Base-by-base conservation (phyloP, 2,797 vertebrate genomes). In the Brachyrhaphis roseni region DNA sequence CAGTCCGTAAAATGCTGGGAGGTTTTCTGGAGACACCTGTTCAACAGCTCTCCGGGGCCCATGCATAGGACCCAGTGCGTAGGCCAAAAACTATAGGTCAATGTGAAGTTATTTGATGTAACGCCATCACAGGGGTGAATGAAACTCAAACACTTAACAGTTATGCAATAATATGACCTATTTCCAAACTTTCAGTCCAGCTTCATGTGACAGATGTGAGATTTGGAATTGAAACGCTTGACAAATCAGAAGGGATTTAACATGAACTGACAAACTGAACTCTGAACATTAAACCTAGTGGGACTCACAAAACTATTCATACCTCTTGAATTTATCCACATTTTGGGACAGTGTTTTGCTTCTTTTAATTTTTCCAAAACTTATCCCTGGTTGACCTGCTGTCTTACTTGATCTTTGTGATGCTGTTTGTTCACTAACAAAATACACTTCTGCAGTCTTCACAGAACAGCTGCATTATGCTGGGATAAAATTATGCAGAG, bases 21-120 rank as follows among this genome's bases (percentile, higher is more conserved):
- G 51, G 88, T 83, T 84, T 90, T 79, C 86, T 78, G 85, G 84
- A 91, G 85, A 85, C 90, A 89, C 91, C 88, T 93, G 88, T 79
- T 89, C 68, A 18, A 47, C 57, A 62, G 82, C 55, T 78, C 79
- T 79, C 81, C 1, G 49, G 81, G 84, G 80, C 74, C 78, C 80
- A 18, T 1, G 66, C 86, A 83, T 71, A 59, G 86, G 73, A 71
- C 83, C 74, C 36, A 76, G 59, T 76, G 70, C n/a, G 31, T 78
- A 72, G 11, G 82, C 85, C 88, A 89, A 81, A 75, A 87, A 73
- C 43, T 4, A 45, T 59, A 5, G 46, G 76, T 72, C 43, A 36
- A 59, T 82, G 81, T 71, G 82, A 86, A 84, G 72, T 62, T 90
- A 80, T 90, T 90, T 92, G 86, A 91, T 88, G 84, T 85, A 81